Conservation (phyloP, 1,140 invertebrate genomes). For the Trigoniulus corallinus region DNA sequence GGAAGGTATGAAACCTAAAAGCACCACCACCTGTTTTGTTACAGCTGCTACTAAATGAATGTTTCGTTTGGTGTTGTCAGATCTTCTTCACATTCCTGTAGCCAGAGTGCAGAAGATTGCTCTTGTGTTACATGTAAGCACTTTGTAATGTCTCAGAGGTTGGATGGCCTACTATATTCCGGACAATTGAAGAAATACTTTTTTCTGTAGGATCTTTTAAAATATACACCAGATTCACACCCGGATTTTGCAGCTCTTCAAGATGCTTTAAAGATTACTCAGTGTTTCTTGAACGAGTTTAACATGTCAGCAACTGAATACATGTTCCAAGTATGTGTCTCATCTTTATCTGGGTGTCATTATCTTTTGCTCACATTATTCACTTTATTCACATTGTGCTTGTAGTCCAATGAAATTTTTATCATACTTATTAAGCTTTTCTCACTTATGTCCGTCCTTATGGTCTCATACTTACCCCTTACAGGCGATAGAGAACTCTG, state of each 20-base stretch:
- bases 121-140: conserved; percentile 56
- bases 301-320: conserved; percentile 73
- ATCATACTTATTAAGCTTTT: conserved; percentile 4
- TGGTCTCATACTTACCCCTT: no score
- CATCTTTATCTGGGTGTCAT: not conserved
- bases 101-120: conserved; percentile 86
- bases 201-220: conserved; percentile 59
- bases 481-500: no score
- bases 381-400: no score
- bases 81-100: conserved; percentile 81
- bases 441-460: not conserved
- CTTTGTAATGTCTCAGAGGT: no score
- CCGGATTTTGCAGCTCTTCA: conserved; percentile 63
- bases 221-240: conserved; percentile 67
- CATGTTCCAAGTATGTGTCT: conserved; percentile 56
- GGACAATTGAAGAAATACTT: no score
- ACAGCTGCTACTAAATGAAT: no score
- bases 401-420: no score
- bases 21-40: conserved; percentile 2
- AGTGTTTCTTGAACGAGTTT: conserved; percentile 76
- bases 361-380: not conserved
- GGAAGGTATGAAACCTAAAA: conserved; percentile 29
- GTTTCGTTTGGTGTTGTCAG: conserved; percentile 21
- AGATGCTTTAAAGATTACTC: conserved; percentile 69
- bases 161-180: no score